Conservation (phyloP, 2,888 invertebrate genomes). For the Onchidella celtica region DNA sequence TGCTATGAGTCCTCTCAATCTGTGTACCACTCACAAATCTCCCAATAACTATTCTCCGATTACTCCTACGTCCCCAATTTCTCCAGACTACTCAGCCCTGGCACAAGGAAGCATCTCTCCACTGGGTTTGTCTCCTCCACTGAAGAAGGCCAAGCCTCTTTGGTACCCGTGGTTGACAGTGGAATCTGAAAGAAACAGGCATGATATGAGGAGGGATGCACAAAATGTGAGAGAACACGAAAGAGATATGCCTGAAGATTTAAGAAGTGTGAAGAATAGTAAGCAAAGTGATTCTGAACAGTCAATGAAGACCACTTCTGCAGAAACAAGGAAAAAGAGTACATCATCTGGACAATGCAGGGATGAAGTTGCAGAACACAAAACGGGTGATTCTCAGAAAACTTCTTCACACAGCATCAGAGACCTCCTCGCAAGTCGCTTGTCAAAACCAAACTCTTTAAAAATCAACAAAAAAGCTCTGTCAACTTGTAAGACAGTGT, state of each 20-base stretch:
- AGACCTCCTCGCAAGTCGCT: not conserved
- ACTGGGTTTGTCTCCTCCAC: conserved; percentile 26
- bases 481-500: conserved; percentile 32
- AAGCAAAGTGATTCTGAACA: not conserved
- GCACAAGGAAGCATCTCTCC: not conserved
- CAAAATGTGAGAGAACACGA: not conserved
- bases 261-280: not conserved
- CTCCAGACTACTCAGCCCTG: conserved; percentile 11
- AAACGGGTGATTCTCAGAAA: not conserved
- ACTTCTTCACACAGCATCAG: not conserved
- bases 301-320: not conserved
- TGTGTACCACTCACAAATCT: conserved; percentile 25
- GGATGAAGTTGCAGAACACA: not conserved
- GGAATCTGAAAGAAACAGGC: conserved; percentile 11
- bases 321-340: not conserved
- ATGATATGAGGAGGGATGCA: not conserved
- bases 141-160: conserved; percentile 38
- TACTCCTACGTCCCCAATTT: conserved; percentile 45
- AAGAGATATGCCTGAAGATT: too few relatives aligned
- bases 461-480: conserved; percentile 7
- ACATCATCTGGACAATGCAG: not conserved
- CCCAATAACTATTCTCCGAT: conserved; percentile 39
- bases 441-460: not conserved
- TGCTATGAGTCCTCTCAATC: conserved; percentile 38
- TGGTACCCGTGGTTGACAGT: conserved; percentile 50